These are phyloP conservation scores for Vanessa atalanta DNA, from an alignment of 1,140 invertebrate genomes.

Conservation along the genomic window DNA sequence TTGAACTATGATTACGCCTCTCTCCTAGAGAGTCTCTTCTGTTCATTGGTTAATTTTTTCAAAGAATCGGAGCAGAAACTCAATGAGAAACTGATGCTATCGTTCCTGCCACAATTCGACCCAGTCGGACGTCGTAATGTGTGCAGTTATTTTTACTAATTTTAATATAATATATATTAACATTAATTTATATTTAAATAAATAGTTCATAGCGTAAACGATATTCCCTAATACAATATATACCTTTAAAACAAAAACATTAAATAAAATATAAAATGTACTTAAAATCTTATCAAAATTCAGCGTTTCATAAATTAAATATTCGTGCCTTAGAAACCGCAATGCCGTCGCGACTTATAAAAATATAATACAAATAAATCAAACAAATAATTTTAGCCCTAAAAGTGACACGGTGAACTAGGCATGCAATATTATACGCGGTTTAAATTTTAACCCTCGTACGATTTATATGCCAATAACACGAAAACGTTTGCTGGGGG, in stretches of 20 bases:
- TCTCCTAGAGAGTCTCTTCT: no score
- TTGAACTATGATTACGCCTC: no score
- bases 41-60: no score
- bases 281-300: conserved; percentile 24
- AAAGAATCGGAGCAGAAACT: no score
- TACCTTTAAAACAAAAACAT: not conserved
- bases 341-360: conserved; percentile 29
- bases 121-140: no score
- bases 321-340: conserved; percentile 33
- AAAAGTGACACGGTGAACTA: conserved; percentile 45
- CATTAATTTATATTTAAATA: no score
- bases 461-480: conserved; percentile 37
- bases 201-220: no score
- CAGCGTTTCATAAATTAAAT: conserved; percentile 20
- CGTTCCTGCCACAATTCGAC: no score
- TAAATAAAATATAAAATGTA: not conserved
- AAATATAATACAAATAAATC: conserved; percentile 33
- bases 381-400: conserved; percentile 45
- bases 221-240: no score
- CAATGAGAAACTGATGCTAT: no score
- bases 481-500: conserved; percentile 28
- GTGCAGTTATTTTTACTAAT: no score
- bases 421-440: conserved; percentile 42
- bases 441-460: conserved; percentile 35
- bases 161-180: no score